Evolutionary conservation across 1,140 invertebrate genomes (phyloP), one percentile per base, ranked within the genome.

Genomic region (Pinna nobilis): DNA sequence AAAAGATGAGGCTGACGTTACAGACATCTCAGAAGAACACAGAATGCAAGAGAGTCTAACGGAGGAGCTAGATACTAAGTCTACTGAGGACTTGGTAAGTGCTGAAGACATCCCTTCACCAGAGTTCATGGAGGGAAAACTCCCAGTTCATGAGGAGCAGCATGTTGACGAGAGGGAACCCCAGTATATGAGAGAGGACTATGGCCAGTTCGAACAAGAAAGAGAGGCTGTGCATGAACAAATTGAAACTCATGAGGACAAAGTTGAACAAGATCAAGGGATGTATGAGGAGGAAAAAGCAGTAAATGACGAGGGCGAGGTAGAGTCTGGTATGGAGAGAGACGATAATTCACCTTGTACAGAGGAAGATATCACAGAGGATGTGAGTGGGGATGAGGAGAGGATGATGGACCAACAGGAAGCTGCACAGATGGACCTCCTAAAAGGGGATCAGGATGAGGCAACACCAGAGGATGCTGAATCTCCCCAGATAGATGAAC

Each of bases 181-280:
- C 4, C 44, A 30, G 18, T n/a, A n/a, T n/a, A n/a, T n/a, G n/a
- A n/a, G n/a, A n/a, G n/a, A n/a, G n/a, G n/a, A n/a, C n/a, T n/a
- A n/a, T n/a, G n/a, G n/a, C n/a, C n/a, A n/a, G n/a, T n/a, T n/a
- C n/a, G n/a, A n/a, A n/a, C n/a, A n/a, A n/a, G 63, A 69, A 15
- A 77, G 74, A 44, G 73, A 75, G 30, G 70, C 70, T 68, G 66
- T 76, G 74, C 74, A 77, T 66, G 53, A 67, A 37, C 57, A 61
- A 25, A 64, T 13, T 5, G 55, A 66, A 30, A 6, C 50, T 60
- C n/a, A n/a, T n/a, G n/a, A n/a, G n/a, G n/a, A n/a, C n/a, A n/a
- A n/a, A n/a, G 20, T 41, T 32, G 57, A 39, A 44, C 70, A 64
- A 44, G 53, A 60, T 15, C 35, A 50, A 18, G 53, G 67, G 28